Evolutionary conservation across 2,797 vertebrate species (phyloP), one percentile per base, ranked within the genome.

Genomic region (Siniperca undulata): DNA sequence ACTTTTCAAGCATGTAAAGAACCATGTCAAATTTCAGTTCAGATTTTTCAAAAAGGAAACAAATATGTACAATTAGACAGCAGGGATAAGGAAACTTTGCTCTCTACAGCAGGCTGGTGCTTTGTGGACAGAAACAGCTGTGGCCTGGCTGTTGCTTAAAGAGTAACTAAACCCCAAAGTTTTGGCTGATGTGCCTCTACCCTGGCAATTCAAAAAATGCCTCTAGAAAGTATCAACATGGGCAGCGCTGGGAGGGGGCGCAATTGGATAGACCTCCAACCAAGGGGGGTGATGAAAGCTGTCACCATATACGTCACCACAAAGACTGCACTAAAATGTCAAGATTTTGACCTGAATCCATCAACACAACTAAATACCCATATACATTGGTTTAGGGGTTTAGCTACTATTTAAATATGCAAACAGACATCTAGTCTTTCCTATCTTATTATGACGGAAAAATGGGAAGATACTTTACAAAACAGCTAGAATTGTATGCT

Each of bases 1-100:
- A 69, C 60, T 60, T 64, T 27, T 74, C 78, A 74, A 53, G 19
- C 40, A 65, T 75, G 56, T 66, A 56, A 42, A 70, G 56, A 68
- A 77, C 19, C 22, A 30, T 30, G 64, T 81, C 68, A 77, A 24
- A 58, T 68, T 62, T 44, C 36, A 55, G 20, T 52, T 88, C 22
- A 5, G 2, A 56, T 52, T 75, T 61, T 52, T 55, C 11, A 7
- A 11, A 77, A 46, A 34, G 24, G 11, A 2, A 7, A 1, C 17
- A 44, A 73, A 48, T 5, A 50, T 11, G 9, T 44, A 22, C 22
- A 42, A 24, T 46, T 78, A 48, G 40, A 58, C 62, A 62, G 55
- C 46, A 34, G 16, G n/a, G 16, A 44, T 11, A 9, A 48, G 69
- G 48, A 14, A 65, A 64, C 71, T 58, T 59, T 58, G 48, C 34